Base-by-base conservation (phyloP, 1,140 invertebrate species). In the Papilio polytes region DNA sequence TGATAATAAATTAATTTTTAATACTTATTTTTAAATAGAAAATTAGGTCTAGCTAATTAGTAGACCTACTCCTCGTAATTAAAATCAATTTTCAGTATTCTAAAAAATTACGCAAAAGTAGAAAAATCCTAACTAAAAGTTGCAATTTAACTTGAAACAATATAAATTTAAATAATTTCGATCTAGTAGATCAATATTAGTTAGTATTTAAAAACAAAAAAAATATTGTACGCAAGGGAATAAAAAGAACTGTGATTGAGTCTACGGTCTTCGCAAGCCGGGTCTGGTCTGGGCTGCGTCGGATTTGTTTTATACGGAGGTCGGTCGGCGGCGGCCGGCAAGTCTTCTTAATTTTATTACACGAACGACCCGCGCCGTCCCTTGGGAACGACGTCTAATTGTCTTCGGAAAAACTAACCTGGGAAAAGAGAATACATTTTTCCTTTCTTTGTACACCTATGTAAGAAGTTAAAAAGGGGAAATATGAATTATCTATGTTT, bases 271-370 rank as follows among this genome's bases (percentile, higher is more conserved):
- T 80, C 78, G 26, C 74, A 44, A 80, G 78, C 59, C 78, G 73
- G 80, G 66, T 82, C 89, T 85, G 87, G 18, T 56, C 53, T 83
- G 84, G 88, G 83, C 82, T 85, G 87, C 82, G 85, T 83, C 85
- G 93, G 93, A 94, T 94, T 94, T 94, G 90, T 94, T 94, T 94
- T 94, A 94, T 89, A 92, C 88, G 86, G 88, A 86, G 86, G 88
- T 85, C 88, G 83, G 85, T 91, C 92, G 87, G 88, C 85, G 87
- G 88, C 89, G 86, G 87, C 81, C 79, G 84, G 88, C 86, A 84
- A 89, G 89, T 91, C 89, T 92, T 89, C 92, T 93, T 94, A 94
- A 94, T 94, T 94, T 94, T 94, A 94, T 94, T 94, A 94, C 92
- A 87, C 84, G 88, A 89, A 86, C 87, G 88, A 87, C 87, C 83